Conservation (phyloP, 2,888 invertebrate genomes). For the Apocheima hispidaria region DNA sequence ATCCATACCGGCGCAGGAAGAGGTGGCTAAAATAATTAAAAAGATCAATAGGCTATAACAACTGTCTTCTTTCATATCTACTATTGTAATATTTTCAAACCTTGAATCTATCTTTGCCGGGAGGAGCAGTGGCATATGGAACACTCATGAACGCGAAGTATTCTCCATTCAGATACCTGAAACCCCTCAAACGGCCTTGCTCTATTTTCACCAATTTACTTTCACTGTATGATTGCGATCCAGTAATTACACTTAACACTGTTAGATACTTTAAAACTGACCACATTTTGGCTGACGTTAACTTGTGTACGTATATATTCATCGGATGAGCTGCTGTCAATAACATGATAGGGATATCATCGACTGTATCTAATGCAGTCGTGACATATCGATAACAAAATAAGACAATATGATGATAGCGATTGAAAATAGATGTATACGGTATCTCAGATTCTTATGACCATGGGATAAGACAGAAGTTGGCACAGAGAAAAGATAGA, state of each 20-base stretch:
- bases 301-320: conserved; percentile 1
- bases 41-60: background rate
- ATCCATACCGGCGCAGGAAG: conserved; percentile 32
- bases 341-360: conserved; percentile 7
- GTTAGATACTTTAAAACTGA: conserved; percentile 3
- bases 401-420: conserved; percentile 22
- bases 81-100: conserved; percentile 7
- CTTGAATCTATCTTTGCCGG: conserved; percentile 23
- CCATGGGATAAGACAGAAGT: background rate
- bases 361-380: conserved; percentile 14
- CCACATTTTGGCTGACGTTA: conserved; percentile 6
- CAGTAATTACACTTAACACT: background rate
- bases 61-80: background rate
- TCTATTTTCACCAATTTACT: conserved; percentile 18
- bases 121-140: conserved; percentile 30
- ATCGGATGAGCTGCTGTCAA: conserved; percentile 19
- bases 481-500: background rate
- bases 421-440: background rate
- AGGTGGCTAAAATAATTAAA: conserved; percentile 26
- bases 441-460: conserved; percentile 7
- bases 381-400: conserved; percentile 15
- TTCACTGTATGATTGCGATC: conserved; percentile 11
- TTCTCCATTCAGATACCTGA: background rate
- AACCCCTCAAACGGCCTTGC: conserved; percentile 23
- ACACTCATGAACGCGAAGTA: conserved; percentile 22